Conservation (phyloP, 2,888 invertebrate genomes). For the Eupithecia inturbata region DNA sequence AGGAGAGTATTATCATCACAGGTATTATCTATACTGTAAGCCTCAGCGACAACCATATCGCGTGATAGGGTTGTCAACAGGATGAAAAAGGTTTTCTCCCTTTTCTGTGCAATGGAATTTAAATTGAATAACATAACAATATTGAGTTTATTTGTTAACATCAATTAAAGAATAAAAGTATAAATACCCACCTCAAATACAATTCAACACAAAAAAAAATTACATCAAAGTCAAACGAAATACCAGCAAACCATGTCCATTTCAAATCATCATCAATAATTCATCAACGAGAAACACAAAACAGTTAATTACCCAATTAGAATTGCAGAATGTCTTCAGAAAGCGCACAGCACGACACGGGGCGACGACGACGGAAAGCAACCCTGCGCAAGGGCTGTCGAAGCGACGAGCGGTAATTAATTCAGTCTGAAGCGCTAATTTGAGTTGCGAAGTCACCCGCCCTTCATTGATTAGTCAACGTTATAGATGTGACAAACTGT, state of each 20-base stretch:
- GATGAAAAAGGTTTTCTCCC: not conserved
- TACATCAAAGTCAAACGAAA: not conserved
- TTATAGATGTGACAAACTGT: constrained; percentile 41
- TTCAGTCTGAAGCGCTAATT: constrained; percentile 78
- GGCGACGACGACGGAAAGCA: not conserved
- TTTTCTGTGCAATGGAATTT: not conserved
- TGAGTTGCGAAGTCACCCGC: constrained; percentile 62
- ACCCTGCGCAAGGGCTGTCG: constrained; percentile 59
- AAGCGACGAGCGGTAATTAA: constrained; percentile 71
- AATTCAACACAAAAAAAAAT: not conserved
- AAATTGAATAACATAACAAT: not conserved
- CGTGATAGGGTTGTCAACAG: constrained; percentile 1
- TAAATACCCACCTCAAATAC: no score
- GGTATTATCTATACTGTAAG: no score
- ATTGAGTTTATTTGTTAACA: not conserved
- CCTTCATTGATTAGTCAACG: constrained; percentile 48
- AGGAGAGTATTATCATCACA: not conserved
- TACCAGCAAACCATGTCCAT: not conserved
- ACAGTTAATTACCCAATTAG: not conserved
- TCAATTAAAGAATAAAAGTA: not conserved
- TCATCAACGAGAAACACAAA: not conserved
- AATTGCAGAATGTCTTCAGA: not conserved
- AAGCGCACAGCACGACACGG: not conserved
- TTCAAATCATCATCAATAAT: not conserved
- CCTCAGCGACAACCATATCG: constrained; percentile 17